Percentiles rank a stretch among this genome's conserved stretches.
Conservation (phyloP, 2,888 invertebrate genomes). For the Microchrysa polita region DNA sequence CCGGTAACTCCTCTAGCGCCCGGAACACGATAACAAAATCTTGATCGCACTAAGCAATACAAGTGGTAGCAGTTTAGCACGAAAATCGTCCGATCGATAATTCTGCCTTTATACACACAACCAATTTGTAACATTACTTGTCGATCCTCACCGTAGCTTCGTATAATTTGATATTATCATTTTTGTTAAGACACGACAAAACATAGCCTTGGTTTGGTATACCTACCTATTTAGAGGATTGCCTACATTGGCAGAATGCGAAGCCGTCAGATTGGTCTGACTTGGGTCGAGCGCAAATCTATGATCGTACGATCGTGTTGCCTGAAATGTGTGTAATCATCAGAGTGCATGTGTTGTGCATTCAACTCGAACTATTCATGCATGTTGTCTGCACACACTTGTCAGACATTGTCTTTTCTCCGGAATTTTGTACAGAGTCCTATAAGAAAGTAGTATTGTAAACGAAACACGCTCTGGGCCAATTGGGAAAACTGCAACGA, state of each 20-base stretch:
- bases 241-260: not conserved
- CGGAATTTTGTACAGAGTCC: not conserved
- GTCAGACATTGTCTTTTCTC: not conserved
- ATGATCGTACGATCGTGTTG: not conserved
- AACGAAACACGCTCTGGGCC: not conserved
- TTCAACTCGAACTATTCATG: not conserved
- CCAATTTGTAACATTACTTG: conserved; percentile 42
- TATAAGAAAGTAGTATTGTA: not conserved
- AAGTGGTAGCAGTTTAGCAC: conserved; percentile 22
- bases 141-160: conserved; percentile 28
- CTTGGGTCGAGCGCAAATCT: too few relatives aligned
- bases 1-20: too few relatives aligned
- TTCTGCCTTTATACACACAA: conserved; percentile 21
- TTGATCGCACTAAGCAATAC: too few relatives aligned
- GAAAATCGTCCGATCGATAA: conserved; percentile 35
- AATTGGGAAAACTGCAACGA: not conserved
- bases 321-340: not conserved
- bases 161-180: conserved; percentile 36
- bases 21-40: too few relatives aligned
- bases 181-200: conserved; percentile 21
- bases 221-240: not conserved
- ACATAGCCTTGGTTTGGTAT: not conserved
- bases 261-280: not conserved
- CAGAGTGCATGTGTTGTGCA: not conserved
- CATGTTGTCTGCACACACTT: not conserved